Evolutionary conservation across 2,113 vertebrate species (phyloP).

Genomic region (Zosterops hypoxanthus): DNA sequence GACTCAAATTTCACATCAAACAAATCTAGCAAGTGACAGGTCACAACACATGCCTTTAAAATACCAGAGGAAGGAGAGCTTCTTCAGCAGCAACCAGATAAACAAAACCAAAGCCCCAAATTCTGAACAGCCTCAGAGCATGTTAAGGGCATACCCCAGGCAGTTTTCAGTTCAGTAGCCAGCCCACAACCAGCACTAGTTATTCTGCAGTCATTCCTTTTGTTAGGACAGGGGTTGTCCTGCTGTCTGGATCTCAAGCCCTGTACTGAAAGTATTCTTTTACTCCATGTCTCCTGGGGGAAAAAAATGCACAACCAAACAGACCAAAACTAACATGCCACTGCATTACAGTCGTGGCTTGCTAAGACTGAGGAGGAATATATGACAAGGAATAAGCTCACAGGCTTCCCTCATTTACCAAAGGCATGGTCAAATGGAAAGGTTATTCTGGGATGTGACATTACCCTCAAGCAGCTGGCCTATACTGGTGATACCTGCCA

Average conservation of each 20-base stretch:
- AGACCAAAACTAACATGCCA: not conserved
- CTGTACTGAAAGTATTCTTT: not conserved
- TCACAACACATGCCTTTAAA: not conserved
- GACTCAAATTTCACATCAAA: slow-evolving; percentile 24
- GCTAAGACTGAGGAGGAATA: not conserved
- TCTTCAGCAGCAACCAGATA: not conserved
- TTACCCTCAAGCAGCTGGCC: not conserved
- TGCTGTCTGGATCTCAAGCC: not conserved
- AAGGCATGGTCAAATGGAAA: not conserved
- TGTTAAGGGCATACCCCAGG: not conserved
- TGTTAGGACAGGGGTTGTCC: not conserved
- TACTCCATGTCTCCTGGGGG: not conserved
- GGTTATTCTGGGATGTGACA: not conserved
- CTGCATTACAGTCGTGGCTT: not conserved
- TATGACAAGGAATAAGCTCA: not conserved
- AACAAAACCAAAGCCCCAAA: not conserved
- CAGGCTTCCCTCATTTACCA: not conserved
- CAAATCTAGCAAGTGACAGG: slow-evolving; percentile 4
- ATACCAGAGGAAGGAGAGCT: slow-evolving; percentile 10
- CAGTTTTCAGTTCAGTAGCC: not conserved
- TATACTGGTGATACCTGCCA: not conserved
- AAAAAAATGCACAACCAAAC: not conserved
- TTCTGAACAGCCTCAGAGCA: not conserved
- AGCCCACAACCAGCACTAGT: not conserved
- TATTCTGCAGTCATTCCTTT: not conserved